A percentile compares a stretch with the other conserved stretches of the same genome.
phyloP scores from a whole-genome alignment of 2,797 vertebrate species.

The Phaenicophaeus curvirostris region DNA sequence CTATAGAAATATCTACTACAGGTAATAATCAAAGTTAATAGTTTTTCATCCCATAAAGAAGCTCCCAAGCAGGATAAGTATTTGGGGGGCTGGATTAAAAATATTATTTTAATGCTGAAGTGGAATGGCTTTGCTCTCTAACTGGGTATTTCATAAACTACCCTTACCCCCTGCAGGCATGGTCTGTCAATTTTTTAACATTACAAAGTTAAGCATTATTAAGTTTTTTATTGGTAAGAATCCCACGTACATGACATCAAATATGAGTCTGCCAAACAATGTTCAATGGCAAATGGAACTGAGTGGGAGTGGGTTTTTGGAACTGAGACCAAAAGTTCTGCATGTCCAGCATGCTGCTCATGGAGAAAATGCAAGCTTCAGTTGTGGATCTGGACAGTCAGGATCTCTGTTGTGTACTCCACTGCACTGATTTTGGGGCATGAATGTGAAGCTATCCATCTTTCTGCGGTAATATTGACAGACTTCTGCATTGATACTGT shows the following conservation, averaged over 20 bases:
- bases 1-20: neutral
- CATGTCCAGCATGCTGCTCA: too few relatives aligned
- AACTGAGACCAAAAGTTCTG: too few relatives aligned
- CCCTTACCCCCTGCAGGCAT: neutral
- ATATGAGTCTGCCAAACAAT: neutral
- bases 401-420: too few relatives aligned
- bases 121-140: conserved; percentile 19
- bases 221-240: neutral
- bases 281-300: neutral
- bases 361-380: too few relatives aligned
- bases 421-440: too few relatives aligned
- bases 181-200: neutral
- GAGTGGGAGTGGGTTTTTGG: too few relatives aligned
- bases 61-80: neutral
- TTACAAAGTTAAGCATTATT: neutral
- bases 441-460: too few relatives aligned
- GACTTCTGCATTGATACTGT: too few relatives aligned
- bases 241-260: neutral
- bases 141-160: neutral
- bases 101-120: neutral
- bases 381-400: too few relatives aligned
- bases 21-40: conserved; percentile 8
- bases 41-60: neutral
- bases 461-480: too few relatives aligned
- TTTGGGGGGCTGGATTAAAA: conserved; percentile 9